Conservation (phyloP, 1,140 invertebrate genomes). For the Drosophila grimshawi region DNA sequence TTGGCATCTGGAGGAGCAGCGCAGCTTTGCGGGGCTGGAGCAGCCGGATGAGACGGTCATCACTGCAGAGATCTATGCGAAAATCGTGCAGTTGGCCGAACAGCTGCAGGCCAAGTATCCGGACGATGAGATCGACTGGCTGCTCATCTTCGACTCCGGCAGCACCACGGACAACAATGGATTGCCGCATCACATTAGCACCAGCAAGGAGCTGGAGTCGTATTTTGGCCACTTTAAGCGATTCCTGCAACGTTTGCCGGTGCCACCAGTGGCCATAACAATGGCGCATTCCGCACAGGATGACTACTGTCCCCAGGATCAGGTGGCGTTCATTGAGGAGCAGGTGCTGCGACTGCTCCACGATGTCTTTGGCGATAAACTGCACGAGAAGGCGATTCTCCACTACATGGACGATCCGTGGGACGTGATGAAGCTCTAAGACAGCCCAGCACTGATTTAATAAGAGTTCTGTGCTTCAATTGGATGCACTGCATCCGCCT, state of each 20-base stretch:
- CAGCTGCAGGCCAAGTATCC: slow-evolving; percentile 85
- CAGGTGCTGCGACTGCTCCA: slow-evolving; percentile 86
- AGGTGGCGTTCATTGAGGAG: slow-evolving; percentile 90
- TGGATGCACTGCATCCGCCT: background rate
- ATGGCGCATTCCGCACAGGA: slow-evolving; percentile 93
- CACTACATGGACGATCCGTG: slow-evolving; percentile 82
- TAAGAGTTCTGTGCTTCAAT: background rate
- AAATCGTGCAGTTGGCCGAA: slow-evolving; percentile 85
- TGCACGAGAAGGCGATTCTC: slow-evolving; percentile 76
- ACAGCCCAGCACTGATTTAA: background rate
- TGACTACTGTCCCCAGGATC: slow-evolving; percentile 93
- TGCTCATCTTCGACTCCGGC: slow-evolving; percentile 92
- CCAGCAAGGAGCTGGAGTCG: slow-evolving; percentile 87
- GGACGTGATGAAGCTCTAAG: slow-evolving; percentile 82
- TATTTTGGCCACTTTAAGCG: slow-evolving; percentile 87
- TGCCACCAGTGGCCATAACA: slow-evolving; percentile 90
- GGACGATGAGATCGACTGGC: slow-evolving; percentile 90
- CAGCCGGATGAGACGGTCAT: slow-evolving; percentile 62
- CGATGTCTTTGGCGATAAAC: slow-evolving; percentile 73
- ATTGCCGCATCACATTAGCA: slow-evolving; percentile 93
- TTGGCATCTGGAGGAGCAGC: slow-evolving; percentile 87
- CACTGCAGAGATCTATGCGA: slow-evolving; percentile 58
- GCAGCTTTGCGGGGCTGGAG: slow-evolving; percentile 85
- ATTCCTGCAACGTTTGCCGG: slow-evolving; percentile 88
- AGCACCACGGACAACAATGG: slow-evolving; percentile 92